Evolutionary conservation across 2,888 invertebrate genomes (phyloP), one percentile per base, ranked within the genome.

Genomic region (Torymus aiolomorphi): DNA sequence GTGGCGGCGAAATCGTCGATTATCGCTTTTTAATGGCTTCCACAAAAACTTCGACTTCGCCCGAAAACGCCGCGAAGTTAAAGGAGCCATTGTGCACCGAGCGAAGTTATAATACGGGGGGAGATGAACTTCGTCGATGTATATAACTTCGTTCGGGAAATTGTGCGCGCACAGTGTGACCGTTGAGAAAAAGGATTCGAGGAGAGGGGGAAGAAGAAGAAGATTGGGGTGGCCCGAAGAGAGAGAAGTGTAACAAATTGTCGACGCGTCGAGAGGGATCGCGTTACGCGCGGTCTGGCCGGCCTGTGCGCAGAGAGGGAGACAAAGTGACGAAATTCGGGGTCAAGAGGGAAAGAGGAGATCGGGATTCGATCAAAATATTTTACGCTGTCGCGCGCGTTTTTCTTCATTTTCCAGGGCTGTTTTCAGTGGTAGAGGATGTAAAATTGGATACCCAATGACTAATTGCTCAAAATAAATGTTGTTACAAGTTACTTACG

Each of bases 11-110:
- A 71, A 24, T 14, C 52, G 59, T 14, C 59, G 65, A 77, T 77
- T 72, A 72, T 77, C 66, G 71, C 14, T 66, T 72, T 77, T 77
- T 72, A 77, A 77, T 72, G 65, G 31, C n/a, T 77, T 78, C 63
- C 20, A 51, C 63, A 69, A 74, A 75, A 49, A 67, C 5, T 31
- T 31, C 10, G 11, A 18, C 14, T 24, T 54, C 62, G 13, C n/a
- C 24, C 31, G 42, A 62, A 72, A 72, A 70, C 2, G 2, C 24
- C 8, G 11, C 18, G 52, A 20, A 42, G 51, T 14, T n/a, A 18
- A 18, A 49, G 59, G 51, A 67, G 20, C 20, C 20, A 14, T 52
- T 54, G 18, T 20, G 2, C 20, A 3, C 4, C 3, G 31, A 5
- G 31, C 5, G 31, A 31, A 31, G 31, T 31, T 31, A 31, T 31